Percentiles rank a stretch among this genome's conserved stretches.
Evolutionary conservation across 1,140 invertebrate genomes (phyloP).

Genomic region (Goniozus legneri): DNA sequence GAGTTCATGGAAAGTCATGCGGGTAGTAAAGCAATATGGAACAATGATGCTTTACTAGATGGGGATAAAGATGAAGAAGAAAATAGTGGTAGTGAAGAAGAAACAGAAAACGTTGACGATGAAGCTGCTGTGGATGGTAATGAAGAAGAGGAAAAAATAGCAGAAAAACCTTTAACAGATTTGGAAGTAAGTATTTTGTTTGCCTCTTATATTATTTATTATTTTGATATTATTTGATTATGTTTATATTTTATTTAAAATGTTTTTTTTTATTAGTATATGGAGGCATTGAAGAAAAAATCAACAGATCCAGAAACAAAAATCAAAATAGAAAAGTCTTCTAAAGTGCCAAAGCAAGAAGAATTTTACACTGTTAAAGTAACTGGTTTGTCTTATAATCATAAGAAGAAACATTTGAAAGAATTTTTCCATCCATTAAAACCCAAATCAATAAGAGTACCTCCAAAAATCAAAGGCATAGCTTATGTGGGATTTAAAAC

Average conservation of each 20-base stretch:
- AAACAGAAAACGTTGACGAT: conserved; percentile 36
- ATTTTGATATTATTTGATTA: conserved; percentile 17
- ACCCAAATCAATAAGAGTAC: conserved; percentile 74
- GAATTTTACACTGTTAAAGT: conserved; percentile 65
- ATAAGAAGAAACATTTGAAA: conserved; percentile 76
- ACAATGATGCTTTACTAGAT: conserved; percentile 60
- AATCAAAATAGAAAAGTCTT: conserved; percentile 8
- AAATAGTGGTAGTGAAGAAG: conserved; percentile 41
- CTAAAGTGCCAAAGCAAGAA: conserved; percentile 30
- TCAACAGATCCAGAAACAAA: conserved; percentile 9
- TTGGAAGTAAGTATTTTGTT: conserved; percentile 58
- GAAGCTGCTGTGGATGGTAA: conserved; percentile 35
- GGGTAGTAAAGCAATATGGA: conserved; percentile 63
- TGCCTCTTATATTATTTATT: background rate
- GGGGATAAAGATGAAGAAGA: conserved; percentile 34
- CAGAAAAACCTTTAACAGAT: conserved; percentile 69
- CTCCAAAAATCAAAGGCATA: conserved; percentile 75
- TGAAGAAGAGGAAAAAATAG: conserved; percentile 53
- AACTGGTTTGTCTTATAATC: conserved; percentile 66
- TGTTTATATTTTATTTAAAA: background rate
- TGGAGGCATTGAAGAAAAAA: conserved; percentile 57
- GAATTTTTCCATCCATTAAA: conserved; percentile 81
- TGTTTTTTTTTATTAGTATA: conserved; percentile 52
- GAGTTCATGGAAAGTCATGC: conserved; percentile 84
- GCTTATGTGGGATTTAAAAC: conserved; percentile 88